Evolutionary conservation across 2,113 vertebrate species (phyloP).

Genomic region (Austrofundulus limnaeus): DNA sequence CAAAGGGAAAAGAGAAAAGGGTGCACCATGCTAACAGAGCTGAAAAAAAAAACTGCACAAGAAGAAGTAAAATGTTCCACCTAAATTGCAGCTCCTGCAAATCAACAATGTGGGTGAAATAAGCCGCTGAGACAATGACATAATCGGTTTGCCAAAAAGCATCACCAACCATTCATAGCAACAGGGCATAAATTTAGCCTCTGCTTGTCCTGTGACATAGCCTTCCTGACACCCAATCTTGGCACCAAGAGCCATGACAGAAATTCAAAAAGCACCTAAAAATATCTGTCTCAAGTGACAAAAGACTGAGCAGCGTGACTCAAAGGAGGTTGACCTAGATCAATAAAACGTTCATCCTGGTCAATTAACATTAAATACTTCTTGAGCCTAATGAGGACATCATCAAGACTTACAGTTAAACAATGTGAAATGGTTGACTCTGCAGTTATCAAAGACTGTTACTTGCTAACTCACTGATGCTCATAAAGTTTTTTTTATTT

Average conservation of each 20-base stretch:
- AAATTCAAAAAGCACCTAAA: constrained; percentile 79
- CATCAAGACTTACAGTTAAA: neutral
- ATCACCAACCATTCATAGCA: constrained; percentile 73
- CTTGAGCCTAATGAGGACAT: neutral
- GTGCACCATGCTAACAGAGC: too few species aligned
- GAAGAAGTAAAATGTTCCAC: constrained; percentile 1
- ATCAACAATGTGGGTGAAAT: neutral
- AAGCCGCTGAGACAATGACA: constrained; percentile 32
- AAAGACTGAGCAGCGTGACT: constrained; percentile 71
- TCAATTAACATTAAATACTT: constrained; percentile 14
- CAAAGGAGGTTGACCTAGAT: constrained; percentile 67
- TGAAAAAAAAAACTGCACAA: neutral
- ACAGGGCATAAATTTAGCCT: constrained; percentile 79
- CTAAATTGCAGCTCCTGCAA: neutral
- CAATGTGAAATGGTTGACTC: neutral
- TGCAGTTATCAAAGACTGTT: constrained; percentile 7
- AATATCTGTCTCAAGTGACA: constrained; percentile 82
- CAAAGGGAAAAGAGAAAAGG: too few species aligned
- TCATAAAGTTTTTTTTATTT: constrained; percentile 14
- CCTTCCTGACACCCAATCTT: constrained; percentile 76
- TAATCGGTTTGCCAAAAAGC: constrained; percentile 34
- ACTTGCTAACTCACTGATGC: neutral
- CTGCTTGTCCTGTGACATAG: constrained; percentile 70
- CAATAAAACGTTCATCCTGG: constrained; percentile 33
- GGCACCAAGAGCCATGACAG: constrained; percentile 70